These are phyloP conservation scores for Anthophora plumipes DNA, from an alignment of 2,888 invertebrate species.

Conservation along the genomic window DNA sequence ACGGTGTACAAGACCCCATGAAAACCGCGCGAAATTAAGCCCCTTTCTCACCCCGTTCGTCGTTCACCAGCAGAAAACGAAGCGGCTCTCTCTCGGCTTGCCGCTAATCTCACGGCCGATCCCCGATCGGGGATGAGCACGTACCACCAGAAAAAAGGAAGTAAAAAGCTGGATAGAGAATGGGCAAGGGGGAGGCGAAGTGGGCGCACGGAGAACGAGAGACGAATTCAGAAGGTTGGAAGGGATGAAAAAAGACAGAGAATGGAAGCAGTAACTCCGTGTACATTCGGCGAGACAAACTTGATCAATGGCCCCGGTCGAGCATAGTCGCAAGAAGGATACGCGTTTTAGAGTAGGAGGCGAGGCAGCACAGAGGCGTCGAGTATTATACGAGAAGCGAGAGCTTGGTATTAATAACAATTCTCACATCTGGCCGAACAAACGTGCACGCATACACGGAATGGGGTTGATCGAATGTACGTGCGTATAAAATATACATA, in stretches of 20 bases:
- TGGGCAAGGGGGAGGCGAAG: background rate
- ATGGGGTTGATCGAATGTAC: conserved; percentile 32
- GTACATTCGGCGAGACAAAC: conserved; percentile 57
- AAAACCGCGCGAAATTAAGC: conserved; percentile 56
- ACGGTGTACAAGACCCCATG: conserved; percentile 2
- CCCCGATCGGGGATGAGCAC: conserved; percentile 56
- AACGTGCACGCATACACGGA: conserved; percentile 10
- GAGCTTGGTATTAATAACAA: conserved; percentile 58
- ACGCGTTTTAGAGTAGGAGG: conserved; percentile 9
- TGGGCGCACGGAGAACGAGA: background rate
- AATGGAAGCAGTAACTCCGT: conserved; percentile 41
- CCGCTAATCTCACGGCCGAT: conserved; percentile 61
- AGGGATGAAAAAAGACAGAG: background rate
- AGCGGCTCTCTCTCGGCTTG: conserved; percentile 31
- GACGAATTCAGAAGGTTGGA: conserved; percentile 13
- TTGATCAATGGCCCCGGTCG: conserved; percentile 58
- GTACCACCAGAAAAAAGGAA: conserved; percentile 37
- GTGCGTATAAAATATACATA: conserved; percentile 39
- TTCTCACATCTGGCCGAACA: conserved; percentile 53
- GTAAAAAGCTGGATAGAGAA: background rate
- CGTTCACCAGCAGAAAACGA: conserved; percentile 28
- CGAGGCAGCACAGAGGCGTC: conserved; percentile 9
- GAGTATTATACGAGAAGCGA: conserved; percentile 25
- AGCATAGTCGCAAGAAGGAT: conserved; percentile 23
- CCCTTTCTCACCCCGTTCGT: conserved; percentile 10